Evolutionary conservation across 2,113 vertebrate genomes (phyloP), one percentile per base, ranked within the genome.

Genomic region (Cyanocitta stelleri): DNA sequence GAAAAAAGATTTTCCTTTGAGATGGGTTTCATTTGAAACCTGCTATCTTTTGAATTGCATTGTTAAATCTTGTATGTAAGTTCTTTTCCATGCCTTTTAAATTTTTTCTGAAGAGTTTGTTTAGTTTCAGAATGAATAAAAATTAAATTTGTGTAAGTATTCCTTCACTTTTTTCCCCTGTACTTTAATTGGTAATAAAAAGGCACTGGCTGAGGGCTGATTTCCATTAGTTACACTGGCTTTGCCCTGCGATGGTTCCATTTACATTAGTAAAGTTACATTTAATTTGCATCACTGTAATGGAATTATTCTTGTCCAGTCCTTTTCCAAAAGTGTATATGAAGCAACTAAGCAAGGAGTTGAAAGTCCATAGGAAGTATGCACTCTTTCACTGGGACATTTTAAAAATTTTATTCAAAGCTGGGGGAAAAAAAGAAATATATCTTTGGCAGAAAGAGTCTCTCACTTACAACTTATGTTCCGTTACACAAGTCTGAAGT

Each of bases 191-290:
- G 3, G 7, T 75, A 78, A 67, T 59, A 71, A 64, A 61, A 80
- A 78, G 63, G 20, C 32, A 29, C 15, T 33, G 30, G 3, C 18
- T 87, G 55, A 80, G 43, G 39, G 17, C 67, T 79, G 19, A 87
- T 84, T 93, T 93, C 59, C 0, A 0, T 9, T 9, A 73, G n/a
- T 89, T 64, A 62, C 1, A 0, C 13, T 77, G 26, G 7, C 13
- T 89, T 84, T 80, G 20, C 66, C 39, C 37, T 93, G 21, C 18
- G 49, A 41, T 12, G 15, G 2, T 56, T 92, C 30, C 19, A 80
- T 76, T 72, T 35, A 48, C 58, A 67, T 88, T 29, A 63, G 6
- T 61, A 26, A 80, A 67, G 21, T 77, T 67, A 29, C 19, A 55
- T 35, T 19, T 66, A 73, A 77, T 93, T 89, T 52, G 48, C 39